Percentiles rank a stretch among this genome's conserved stretches.
These are phyloP conservation scores for Phrynocephalus versicolor DNA, from an alignment of 2,113 vertebrate genomes.

Conservation along the genomic window DNA sequence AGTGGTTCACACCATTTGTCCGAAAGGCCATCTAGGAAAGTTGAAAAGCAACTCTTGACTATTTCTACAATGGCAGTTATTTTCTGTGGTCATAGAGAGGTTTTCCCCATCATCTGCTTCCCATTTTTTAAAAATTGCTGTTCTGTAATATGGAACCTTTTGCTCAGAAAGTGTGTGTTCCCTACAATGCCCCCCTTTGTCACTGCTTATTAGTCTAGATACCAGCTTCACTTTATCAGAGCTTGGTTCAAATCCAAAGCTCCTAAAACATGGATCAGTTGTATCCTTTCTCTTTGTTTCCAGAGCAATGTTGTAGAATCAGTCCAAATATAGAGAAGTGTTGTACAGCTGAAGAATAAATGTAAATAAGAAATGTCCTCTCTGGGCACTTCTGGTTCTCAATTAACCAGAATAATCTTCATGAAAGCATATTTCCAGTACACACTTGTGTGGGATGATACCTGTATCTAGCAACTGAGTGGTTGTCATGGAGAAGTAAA, in stretches of 20 bases:
- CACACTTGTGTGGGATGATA: constrained; percentile 36
- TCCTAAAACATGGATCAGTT: not conserved
- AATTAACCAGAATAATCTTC: not conserved
- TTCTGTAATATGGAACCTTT: not conserved
- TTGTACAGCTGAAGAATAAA: not conserved
- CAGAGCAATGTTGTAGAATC: not conserved
- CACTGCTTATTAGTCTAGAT: not conserved
- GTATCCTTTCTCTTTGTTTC: not conserved
- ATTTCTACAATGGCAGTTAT: not conserved
- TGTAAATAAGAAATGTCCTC: not conserved
- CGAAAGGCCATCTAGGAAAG: not conserved
- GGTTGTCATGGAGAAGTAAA: constrained; percentile 45
- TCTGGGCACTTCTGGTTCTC: not conserved
- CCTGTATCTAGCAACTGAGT: not conserved
- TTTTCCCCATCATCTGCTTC: not conserved
- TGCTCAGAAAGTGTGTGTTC: not conserved
- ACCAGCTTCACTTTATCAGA: not conserved
- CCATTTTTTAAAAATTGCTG: not conserved
- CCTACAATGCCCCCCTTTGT: not conserved
- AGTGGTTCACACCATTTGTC: not conserved
- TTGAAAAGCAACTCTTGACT: not conserved
- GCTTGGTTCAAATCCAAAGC: not conserved
- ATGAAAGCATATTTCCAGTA: constrained; percentile 18
- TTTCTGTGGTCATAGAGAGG: not conserved
- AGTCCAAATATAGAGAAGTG: not conserved